phyloP scores from a whole-genome alignment of 2,113 vertebrate genomes.

The Oriolus oriolus region DNA sequence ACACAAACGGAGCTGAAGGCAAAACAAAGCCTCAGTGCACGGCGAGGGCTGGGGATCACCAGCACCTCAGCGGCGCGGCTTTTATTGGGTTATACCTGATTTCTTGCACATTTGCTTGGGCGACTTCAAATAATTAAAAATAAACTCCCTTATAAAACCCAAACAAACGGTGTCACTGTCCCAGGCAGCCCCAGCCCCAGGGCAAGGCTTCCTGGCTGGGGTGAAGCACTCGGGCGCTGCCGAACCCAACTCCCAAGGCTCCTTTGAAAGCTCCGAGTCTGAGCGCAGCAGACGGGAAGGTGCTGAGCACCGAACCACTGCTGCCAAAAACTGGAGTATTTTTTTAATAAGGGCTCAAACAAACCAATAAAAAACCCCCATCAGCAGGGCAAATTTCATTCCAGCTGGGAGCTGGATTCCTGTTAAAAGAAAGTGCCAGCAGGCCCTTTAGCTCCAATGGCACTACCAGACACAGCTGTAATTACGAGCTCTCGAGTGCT shows the following conservation, averaged over 20 bases:
- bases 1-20: background rate
- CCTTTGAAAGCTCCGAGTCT: background rate
- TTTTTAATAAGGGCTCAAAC: conserved; percentile 59
- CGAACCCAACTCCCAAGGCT: background rate
- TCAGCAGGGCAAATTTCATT: conserved; percentile 51
- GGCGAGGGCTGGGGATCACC: background rate
- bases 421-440: conserved; percentile 53
- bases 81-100: conserved; percentile 12
- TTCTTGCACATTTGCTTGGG: background rate
- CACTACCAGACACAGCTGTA: conserved; percentile 36
- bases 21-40: background rate
- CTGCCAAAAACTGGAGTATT: background rate
- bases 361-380: conserved; percentile 44
- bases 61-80: background rate
- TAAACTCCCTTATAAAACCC: background rate
- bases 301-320: rapidly evolving
- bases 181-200: background rate
- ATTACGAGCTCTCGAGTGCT: conserved; percentile 21
- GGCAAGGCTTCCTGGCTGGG: background rate
- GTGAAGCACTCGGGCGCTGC: background rate
- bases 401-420: conserved; percentile 55
- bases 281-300: background rate
- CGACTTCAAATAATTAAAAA: background rate
- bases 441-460: conserved; percentile 57
- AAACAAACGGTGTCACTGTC: background rate